Evolutionary conservation across 1,140 invertebrate species (phyloP).

Genomic region (Tigriopus japonicus): DNA sequence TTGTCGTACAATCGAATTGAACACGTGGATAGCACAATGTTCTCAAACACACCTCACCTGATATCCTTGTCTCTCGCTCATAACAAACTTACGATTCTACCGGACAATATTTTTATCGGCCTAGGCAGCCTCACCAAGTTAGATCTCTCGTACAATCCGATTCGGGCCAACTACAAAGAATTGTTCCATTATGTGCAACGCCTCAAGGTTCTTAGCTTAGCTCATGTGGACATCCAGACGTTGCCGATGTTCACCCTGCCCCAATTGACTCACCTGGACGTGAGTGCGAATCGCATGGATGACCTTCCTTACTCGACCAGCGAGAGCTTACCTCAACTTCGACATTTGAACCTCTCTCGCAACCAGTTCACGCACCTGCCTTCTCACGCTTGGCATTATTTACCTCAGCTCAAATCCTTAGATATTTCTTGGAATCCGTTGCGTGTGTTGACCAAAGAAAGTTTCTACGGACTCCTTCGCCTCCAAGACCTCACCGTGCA

Average conservation of each 20-base stretch:
- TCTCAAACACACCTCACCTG: slow-evolving; percentile 54
- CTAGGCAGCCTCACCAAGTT: slow-evolving; percentile 47
- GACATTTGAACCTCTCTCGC: slow-evolving; percentile 44
- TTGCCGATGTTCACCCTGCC: slow-evolving; percentile 1
- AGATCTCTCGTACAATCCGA: slow-evolving; percentile 56
- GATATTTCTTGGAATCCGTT: slow-evolving; percentile 20
- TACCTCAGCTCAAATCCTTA: slow-evolving; percentile 19
- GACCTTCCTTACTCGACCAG: neutral
- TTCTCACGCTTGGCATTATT: slow-evolving; percentile 28
- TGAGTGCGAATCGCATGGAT: neutral
- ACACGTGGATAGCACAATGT: slow-evolving; percentile 67
- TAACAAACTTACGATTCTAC: slow-evolving; percentile 61
- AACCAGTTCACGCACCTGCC: slow-evolving; percentile 41
- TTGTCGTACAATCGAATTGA: slow-evolving; percentile 39
- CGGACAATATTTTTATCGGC: slow-evolving; percentile 70
- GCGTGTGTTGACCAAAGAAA: slow-evolving; percentile 15
- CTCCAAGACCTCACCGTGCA: slow-evolving; percentile 15
- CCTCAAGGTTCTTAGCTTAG: slow-evolving; percentile 30
- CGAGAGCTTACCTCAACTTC: neutral
- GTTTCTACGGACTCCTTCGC: slow-evolving; percentile 10
- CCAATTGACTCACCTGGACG: neutral
- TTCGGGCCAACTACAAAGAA: slow-evolving; percentile 59
- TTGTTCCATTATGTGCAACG: slow-evolving; percentile 68
- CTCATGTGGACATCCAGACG: neutral
- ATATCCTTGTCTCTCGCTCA: slow-evolving; percentile 52